These are phyloP conservation scores for Zaprionus tsacasi DNA, from an alignment of 1,140 invertebrate species.

Conservation along the genomic window DNA sequence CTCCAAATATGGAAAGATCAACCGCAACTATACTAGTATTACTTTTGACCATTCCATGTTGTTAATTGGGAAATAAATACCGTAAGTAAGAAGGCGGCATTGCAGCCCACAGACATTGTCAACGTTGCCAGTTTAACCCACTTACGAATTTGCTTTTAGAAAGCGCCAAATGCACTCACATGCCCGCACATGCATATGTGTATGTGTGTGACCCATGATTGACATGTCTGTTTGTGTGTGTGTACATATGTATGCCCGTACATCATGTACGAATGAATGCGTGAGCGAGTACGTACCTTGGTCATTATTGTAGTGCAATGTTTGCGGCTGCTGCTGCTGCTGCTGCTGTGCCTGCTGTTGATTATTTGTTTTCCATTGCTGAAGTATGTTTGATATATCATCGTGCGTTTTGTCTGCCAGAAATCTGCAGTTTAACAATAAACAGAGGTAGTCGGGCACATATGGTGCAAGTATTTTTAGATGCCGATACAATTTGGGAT, in stretches of 20 bases:
- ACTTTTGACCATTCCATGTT: constrained; percentile 31
- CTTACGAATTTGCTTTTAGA: constrained; percentile 65
- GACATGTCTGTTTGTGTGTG: constrained; percentile 9
- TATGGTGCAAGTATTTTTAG: constrained; percentile 57
- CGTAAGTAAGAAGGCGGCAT: constrained; percentile 34
- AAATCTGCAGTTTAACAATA: constrained; percentile 60
- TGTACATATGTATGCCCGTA: not conserved
- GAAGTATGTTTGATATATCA: constrained; percentile 80
- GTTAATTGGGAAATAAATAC: constrained; percentile 32
- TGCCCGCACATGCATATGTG: constrained; percentile 2
- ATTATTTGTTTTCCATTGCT: constrained; percentile 83
- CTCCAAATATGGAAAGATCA: constrained; percentile 58
- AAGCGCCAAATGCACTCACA: constrained; percentile 58
- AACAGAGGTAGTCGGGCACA: constrained; percentile 23
- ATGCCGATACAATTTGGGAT: constrained; percentile 5
- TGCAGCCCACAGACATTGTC: constrained; percentile 58
- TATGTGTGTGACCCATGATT: constrained; percentile 8
- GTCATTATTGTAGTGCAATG: constrained; percentile 54
- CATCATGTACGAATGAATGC: not conserved
- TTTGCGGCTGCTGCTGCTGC: constrained; percentile 43
- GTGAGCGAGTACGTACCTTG: constrained; percentile 53
- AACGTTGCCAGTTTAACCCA: constrained; percentile 68
- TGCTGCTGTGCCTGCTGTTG: constrained; percentile 50
- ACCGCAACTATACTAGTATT: constrained; percentile 36
- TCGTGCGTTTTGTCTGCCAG: constrained; percentile 81